Percentiles rank a stretch among this genome's conserved stretches.
phyloP scores from a whole-genome alignment of 2,113 vertebrate species.

The Pionites leucogaster region DNA sequence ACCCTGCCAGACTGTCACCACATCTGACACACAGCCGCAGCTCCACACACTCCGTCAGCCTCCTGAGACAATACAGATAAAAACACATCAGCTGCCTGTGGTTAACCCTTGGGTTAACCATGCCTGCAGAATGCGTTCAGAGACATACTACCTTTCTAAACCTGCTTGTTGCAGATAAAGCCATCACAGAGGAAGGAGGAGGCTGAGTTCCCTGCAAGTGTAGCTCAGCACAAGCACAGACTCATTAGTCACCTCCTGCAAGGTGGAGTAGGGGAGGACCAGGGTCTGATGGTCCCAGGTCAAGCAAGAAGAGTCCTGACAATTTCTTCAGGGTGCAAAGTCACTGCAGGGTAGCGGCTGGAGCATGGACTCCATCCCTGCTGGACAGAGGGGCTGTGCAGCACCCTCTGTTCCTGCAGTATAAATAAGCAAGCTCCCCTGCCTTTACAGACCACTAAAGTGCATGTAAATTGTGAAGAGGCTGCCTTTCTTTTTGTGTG shows the following conservation, averaged over 20 bases:
- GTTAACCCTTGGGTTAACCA: neutral
- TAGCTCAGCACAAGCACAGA: neutral
- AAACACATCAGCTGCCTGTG: neutral
- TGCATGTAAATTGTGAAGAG: neutral
- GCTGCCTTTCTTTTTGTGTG: neutral
- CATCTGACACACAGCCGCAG: neutral
- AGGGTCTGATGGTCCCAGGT: neutral
- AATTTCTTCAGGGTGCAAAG: neutral
- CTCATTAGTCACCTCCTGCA: neutral
- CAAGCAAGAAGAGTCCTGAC: neutral
- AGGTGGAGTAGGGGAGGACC: neutral
- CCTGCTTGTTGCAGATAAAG: neutral
- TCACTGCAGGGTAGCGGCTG: neutral
- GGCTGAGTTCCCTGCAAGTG: neutral
- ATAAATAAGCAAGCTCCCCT: neutral
- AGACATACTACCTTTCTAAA: neutral
- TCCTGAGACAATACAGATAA: neutral
- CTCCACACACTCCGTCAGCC: neutral
- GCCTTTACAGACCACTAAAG: neutral
- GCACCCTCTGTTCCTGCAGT: neutral
- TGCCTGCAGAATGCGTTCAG: neutral
- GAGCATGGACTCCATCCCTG: neutral
- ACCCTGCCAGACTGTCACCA: neutral
- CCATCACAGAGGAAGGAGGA: neutral
- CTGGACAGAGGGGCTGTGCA: neutral